Evolutionary conservation across 1,140 invertebrate species (phyloP).

Genomic region (Bradysia coprophila): DNA sequence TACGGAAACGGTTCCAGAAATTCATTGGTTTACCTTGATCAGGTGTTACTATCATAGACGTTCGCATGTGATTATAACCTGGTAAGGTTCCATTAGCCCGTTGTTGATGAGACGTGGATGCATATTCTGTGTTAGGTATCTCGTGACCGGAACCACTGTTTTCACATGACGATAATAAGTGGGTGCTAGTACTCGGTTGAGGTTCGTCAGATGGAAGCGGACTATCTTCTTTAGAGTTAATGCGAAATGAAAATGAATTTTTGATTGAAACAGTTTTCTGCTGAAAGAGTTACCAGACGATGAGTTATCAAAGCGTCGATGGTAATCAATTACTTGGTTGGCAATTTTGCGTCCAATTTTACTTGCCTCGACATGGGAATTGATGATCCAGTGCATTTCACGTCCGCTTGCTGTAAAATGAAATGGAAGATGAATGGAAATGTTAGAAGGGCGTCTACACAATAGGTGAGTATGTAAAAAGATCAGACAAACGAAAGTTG

Average conservation of each 20-base stretch:
- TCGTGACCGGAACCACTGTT: neutral
- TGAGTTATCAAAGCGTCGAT: conserved; percentile 11
- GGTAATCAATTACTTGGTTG: conserved; percentile 43
- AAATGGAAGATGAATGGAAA: neutral
- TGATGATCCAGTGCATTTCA: conserved; percentile 48
- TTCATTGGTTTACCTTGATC: conserved; percentile 2
- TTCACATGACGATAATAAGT: neutral
- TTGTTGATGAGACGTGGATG: neutral
- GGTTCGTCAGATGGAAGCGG: neutral
- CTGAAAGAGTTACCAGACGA: neutral
- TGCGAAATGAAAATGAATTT: neutral
- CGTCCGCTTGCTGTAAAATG: conserved; percentile 21
- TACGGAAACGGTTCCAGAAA: neutral
- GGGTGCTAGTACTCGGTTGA: neutral
- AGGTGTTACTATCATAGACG: neutral
- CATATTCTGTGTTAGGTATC: neutral
- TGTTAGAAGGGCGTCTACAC: no score
- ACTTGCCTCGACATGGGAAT: conserved; percentile 53
- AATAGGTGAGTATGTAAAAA: no score
- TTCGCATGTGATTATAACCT: conserved; percentile 4
- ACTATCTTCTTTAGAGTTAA: neutral
- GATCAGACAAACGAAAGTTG: no score
- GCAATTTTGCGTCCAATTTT: conserved; percentile 64
- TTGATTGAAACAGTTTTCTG: neutral
- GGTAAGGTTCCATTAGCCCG: conserved; percentile 5